Conservation (phyloP, 2,113 vertebrate species). For the Mustela lutreola region DNA sequence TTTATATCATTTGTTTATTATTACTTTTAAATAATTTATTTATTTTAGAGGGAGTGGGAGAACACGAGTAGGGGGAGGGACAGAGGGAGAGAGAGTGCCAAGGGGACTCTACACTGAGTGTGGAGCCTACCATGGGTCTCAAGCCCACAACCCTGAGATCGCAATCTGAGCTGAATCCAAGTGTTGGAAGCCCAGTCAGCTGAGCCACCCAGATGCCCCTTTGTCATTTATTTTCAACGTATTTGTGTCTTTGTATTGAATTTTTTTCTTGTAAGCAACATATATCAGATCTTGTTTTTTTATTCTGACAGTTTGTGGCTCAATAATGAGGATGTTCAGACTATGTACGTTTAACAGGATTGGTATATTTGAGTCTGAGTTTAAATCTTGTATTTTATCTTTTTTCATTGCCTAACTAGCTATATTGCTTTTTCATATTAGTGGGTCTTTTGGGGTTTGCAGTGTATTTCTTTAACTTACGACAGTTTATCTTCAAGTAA, state of each 20-base stretch:
- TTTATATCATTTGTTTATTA: neutral
- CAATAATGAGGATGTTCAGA: neutral
- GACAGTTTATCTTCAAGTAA: neutral
- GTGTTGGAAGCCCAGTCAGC: neutral
- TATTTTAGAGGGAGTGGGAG: neutral
- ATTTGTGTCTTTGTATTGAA: conserved; percentile 3
- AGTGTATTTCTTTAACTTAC: neutral
- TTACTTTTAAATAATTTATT: neutral
- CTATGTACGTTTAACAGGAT: neutral
- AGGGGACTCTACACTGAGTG: neutral
- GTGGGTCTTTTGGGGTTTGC: neutral
- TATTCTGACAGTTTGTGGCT: neutral
- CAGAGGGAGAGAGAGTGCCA: neutral
- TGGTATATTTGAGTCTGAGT: conserved; percentile 36
- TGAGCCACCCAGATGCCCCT: neutral
- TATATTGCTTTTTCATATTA: neutral
- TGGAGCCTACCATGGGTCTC: neutral
- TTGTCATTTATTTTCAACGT: neutral
- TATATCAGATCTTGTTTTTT: neutral
- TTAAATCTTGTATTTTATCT: neutral
- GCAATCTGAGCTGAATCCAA: neutral
- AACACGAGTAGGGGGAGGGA: neutral
- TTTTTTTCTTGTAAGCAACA: neutral
- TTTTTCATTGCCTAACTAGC: conserved; percentile 2
- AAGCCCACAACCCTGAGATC: neutral